Conservation (phyloP, 2,113 vertebrate species). For the Pantherophis guttatus region DNA sequence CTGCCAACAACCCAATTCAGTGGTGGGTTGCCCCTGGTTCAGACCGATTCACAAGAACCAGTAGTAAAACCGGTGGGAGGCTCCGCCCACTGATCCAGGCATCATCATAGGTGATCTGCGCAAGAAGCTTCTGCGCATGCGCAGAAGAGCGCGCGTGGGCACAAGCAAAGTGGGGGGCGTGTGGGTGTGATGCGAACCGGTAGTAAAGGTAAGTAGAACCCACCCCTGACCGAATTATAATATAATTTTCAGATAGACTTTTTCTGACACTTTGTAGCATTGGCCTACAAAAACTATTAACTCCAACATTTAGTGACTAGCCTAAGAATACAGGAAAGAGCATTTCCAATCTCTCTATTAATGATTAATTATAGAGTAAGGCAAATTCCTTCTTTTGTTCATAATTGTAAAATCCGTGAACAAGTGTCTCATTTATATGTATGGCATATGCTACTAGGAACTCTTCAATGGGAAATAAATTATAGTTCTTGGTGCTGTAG, state of each 20-base stretch:
- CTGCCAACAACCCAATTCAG: background rate
- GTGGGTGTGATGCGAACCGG: too few relatives aligned
- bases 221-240: background rate
- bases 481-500: background rate
- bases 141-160: too few relatives aligned
- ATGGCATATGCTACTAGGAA: background rate
- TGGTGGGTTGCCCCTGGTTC: too few relatives aligned
- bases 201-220: too few relatives aligned
- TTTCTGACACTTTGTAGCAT: background rate
- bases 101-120: too few relatives aligned
- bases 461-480: background rate
- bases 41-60: too few relatives aligned
- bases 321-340: slow-evolving; percentile 36
- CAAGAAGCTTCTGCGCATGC: too few relatives aligned
- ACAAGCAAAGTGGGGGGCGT: too few relatives aligned
- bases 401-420: background rate
- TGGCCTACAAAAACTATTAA: background rate
- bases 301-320: slow-evolving; percentile 20
- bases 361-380: background rate
- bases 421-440: background rate
- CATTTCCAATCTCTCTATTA: background rate
- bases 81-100: too few relatives aligned
- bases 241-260: background rate
- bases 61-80: too few relatives aligned
- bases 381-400: background rate